Evolutionary conservation across 2,888 invertebrate species (phyloP).

Genomic region (Lathronympha strigana): DNA sequence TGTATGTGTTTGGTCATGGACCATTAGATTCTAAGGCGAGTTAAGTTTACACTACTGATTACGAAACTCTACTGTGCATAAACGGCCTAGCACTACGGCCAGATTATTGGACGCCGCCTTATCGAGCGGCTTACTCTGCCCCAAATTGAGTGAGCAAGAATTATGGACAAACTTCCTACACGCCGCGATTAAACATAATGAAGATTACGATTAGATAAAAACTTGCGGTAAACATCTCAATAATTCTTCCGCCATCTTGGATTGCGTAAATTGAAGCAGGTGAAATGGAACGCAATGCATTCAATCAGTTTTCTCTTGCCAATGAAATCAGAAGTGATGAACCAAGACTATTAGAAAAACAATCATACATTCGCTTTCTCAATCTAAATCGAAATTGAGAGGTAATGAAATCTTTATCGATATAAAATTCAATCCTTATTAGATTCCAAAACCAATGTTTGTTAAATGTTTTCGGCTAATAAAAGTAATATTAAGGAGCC

Average conservation of each 20-base stretch:
- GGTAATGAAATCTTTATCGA: slow-evolving; percentile 54
- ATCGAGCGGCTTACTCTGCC: slow-evolving; percentile 72
- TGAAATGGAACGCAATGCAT: slow-evolving; percentile 14
- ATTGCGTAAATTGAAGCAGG: slow-evolving; percentile 22
- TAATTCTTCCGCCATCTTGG: slow-evolving; percentile 35
- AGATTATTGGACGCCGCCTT: slow-evolving; percentile 76
- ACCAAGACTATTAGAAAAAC: slow-evolving; percentile 1
- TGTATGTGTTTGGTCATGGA: background rate
- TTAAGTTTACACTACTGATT: background rate
- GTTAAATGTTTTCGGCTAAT: slow-evolving; percentile 81
- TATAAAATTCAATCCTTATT: slow-evolving; percentile 72
- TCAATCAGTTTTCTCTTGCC: slow-evolving; percentile 21
- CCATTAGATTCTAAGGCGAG: background rate
- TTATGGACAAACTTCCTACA: slow-evolving; percentile 78
- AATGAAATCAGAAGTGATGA: slow-evolving; percentile 12
- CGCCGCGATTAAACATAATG: slow-evolving; percentile 76
- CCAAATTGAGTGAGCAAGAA: slow-evolving; percentile 78
- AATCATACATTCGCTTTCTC: slow-evolving; percentile 10
- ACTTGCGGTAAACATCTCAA: slow-evolving; percentile 62
- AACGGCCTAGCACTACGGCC: slow-evolving; percentile 65
- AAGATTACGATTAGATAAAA: slow-evolving; percentile 75
- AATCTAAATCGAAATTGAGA: background rate
- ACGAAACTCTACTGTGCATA: slow-evolving; percentile 8
- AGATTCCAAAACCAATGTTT: slow-evolving; percentile 78
- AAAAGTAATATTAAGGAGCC: slow-evolving; percentile 80